Percentiles rank a stretch among this genome's conserved stretches.
Evolutionary conservation across 2,888 invertebrate genomes (phyloP).

Genomic region (Bimastos eiseni): DNA sequence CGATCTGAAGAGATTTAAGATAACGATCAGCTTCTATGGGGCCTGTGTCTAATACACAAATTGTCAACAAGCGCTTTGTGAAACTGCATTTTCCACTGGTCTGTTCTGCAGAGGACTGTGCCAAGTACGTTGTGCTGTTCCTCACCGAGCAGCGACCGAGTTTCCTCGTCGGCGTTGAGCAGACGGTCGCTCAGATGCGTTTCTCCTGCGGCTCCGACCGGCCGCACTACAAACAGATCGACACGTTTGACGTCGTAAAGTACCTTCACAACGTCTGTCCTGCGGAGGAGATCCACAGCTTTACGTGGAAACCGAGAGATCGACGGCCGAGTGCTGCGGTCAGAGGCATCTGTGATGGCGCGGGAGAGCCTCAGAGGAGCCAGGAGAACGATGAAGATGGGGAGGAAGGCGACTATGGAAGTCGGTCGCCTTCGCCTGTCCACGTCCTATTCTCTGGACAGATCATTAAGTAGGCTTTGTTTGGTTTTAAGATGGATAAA

Average conservation of each 20-base stretch:
- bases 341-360: not conserved
- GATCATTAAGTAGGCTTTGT: conserved; percentile 36
- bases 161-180: not conserved
- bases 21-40: too few species aligned
- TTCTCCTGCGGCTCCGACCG: not conserved
- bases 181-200: conserved; percentile 17
- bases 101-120: conserved; percentile 30
- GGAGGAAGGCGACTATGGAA: conserved; percentile 39
- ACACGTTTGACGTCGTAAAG: conserved; percentile 25
- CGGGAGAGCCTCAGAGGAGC: not conserved
- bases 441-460: conserved; percentile 36
- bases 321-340: not conserved
- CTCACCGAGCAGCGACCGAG: conserved; percentile 26
- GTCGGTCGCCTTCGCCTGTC: conserved; percentile 40
- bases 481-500: not conserved
- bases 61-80: not conserved
- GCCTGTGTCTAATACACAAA: too few species aligned
- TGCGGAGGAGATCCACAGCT: not conserved
- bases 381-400: conserved; percentile 37
- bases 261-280: conserved; percentile 22
- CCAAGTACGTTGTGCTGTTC: conserved; percentile 33
- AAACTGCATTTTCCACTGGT: not conserved
- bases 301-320: not conserved
- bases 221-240: conserved; percentile 27
- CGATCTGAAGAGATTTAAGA: too few species aligned